These are phyloP conservation scores for Lamproptera curius DNA, from an alignment of 2,888 invertebrate genomes.

Conservation along the genomic window DNA sequence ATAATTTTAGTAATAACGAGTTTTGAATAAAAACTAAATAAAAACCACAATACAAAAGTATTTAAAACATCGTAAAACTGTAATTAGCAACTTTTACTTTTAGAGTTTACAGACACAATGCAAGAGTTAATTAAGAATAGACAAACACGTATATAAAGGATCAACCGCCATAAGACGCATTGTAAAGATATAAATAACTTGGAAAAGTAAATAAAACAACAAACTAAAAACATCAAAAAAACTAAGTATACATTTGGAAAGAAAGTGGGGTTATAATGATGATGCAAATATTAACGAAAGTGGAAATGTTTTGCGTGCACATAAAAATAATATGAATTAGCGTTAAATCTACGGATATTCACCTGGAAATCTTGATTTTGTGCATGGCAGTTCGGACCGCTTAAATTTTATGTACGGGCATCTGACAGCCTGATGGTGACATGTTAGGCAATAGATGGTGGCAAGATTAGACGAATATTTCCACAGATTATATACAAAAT, in stretches of 20 bases:
- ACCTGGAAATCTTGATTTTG: slow-evolving; percentile 73
- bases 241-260: slow-evolving; percentile 1
- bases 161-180: not conserved
- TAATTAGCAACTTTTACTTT: not conserved
- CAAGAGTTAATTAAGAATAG: not conserved
- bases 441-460: slow-evolving; percentile 49
- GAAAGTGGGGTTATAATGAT: slow-evolving; percentile 61
- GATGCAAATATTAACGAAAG: slow-evolving; percentile 30
- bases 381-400: slow-evolving; percentile 71
- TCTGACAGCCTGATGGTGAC: slow-evolving; percentile 66
- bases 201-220: slow-evolving; percentile 16
- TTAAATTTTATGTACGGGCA: slow-evolving; percentile 70
- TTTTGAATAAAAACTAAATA: too few species aligned
- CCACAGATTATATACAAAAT: slow-evolving; percentile 6
- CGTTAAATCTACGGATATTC: slow-evolving; percentile 28
- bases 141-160: not conserved
- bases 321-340: slow-evolving; percentile 4
- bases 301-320: slow-evolving; percentile 13
- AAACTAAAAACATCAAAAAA: slow-evolving; percentile 24
- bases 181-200: slow-evolving; percentile 13
- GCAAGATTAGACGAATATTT: not conserved
- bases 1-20: too few species aligned
- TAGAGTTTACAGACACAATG: not conserved
- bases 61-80: too few species aligned
- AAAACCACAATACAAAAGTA: not conserved